Evolutionary conservation across 2,888 invertebrate genomes (phyloP).

Genomic region (Gonocerus acuteangulatus): DNA sequence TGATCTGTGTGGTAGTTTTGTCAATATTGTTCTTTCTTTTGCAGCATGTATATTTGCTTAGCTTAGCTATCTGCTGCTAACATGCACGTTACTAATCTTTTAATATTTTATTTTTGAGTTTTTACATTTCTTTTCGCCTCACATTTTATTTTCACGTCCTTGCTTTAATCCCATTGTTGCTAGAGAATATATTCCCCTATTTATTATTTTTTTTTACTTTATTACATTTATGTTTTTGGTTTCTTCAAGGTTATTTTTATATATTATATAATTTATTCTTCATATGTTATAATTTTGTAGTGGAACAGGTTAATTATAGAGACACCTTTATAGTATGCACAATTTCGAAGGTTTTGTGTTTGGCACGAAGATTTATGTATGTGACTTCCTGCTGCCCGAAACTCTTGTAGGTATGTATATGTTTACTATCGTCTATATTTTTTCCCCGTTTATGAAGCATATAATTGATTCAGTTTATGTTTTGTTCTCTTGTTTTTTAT

Average conservation of each 20-base stretch:
- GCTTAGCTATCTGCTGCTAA: conserved; percentile 18
- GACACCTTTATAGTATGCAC: conserved; percentile 10
- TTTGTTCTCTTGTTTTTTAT: conserved; percentile 18
- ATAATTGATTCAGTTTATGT: conserved; percentile 11
- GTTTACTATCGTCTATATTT: conserved; percentile 8
- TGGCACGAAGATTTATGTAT: conserved; percentile 21
- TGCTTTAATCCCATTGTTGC: conserved; percentile 20
- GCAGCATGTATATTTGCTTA: conserved; percentile 14
- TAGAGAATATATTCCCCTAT: conserved; percentile 16
- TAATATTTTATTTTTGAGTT: conserved; percentile 7
- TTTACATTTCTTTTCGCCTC: no score
- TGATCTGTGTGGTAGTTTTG: no score
- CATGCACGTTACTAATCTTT: conserved; percentile 8
- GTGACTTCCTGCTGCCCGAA: neutral
- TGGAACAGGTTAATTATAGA: conserved; percentile 17
- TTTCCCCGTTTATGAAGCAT: no score
- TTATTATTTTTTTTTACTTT: conserved; percentile 32
- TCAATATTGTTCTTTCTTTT: neutral
- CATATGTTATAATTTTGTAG: conserved; percentile 22
- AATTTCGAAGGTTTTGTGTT: conserved; percentile 18
- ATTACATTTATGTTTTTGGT: conserved; percentile 22
- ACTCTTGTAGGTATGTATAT: conserved; percentile 15
- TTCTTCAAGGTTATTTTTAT: no score
- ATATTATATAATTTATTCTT: conserved; percentile 16
- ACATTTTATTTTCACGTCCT: neutral